Base-by-base conservation (phyloP, 2,888 invertebrate species). In the Lasioglossum marginatum region DNA sequence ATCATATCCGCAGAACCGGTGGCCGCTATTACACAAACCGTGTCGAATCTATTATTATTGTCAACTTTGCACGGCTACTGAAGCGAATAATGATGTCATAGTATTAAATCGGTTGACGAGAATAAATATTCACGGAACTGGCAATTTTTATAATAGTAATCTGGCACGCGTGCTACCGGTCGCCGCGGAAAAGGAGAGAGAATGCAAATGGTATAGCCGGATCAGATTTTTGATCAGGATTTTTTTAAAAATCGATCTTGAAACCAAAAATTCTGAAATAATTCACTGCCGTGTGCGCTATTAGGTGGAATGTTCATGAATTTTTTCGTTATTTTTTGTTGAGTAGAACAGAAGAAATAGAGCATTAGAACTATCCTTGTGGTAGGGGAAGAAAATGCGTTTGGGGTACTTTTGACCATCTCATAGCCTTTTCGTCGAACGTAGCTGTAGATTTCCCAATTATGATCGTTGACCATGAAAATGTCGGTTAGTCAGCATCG, bases 41-140 rank as follows among this genome's bases (percentile, higher is more conserved):
- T 52, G 63, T 75, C 74, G 75, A 82, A 78, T 82, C 68, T 45
- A 77, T 83, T 82, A 82, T 83, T 82, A 83, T 82, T 74, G 82
- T 31, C 66, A 27, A 68, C 45, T 77, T 82, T 34, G 14, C 57
- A 45, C 37, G 73, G 57, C 63, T 57, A 70, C 57, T 48, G 73
- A 77, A 48, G 60, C 77, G 70, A 37, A 57, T 27, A 77, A 48
- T 83, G 81, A 82, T 82, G 82, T 82, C 82, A 82, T 80, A 70
- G 70, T 48, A 74, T 80, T 74, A 60, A 72, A 43, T 34, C 48
- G 10, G 43, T 23, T 5, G 52, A 45, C 45, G 34, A 31, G 16
- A 45, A 60, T 23, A 70, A 43, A 37, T 48, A 48, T 48, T 48
- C 48, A 48, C 52, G 40, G 83, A 74, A 34, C 48, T 77, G 45